These are phyloP conservation scores for Cryptotermes secundus DNA, from an alignment of 1,140 invertebrate genomes.

Conservation along the genomic window DNA sequence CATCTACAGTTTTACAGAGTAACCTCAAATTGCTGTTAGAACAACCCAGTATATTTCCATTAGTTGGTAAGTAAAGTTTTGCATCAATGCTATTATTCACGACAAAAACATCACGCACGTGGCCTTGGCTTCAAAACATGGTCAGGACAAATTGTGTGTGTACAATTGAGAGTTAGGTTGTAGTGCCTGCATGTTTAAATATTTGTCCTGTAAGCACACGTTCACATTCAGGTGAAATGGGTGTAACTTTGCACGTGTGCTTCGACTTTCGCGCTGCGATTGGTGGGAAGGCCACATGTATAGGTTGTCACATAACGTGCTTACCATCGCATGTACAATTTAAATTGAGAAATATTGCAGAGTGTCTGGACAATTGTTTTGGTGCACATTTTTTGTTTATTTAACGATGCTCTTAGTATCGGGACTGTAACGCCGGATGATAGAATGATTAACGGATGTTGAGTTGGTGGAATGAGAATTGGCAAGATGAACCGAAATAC, in stretches of 20 bases:
- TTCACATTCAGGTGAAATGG: background rate
- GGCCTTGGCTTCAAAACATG: conserved; percentile 6
- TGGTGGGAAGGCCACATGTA: background rate
- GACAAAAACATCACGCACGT: conserved; percentile 25
- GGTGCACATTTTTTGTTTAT: too few species aligned
- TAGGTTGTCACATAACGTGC: background rate
- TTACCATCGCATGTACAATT: too few species aligned
- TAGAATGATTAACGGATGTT: too few species aligned
- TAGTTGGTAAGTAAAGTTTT: conserved; percentile 64
- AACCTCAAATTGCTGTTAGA: conserved; percentile 74
- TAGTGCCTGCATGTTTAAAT: background rate
- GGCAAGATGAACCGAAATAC: too few species aligned
- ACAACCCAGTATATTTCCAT: conserved; percentile 73
- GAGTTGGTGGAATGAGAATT: too few species aligned
- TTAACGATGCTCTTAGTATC: too few species aligned
- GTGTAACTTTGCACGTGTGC: background rate
- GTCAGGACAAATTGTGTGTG: background rate
- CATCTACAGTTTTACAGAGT: conserved; percentile 74
- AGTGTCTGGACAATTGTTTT: too few species aligned
- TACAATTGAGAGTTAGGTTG: background rate
- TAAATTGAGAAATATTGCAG: too few species aligned
- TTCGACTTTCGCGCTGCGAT: background rate
- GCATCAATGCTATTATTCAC: conserved; percentile 22
- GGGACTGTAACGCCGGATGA: too few species aligned
- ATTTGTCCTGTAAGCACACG: background rate